These are phyloP conservation scores for Melanotus villosus DNA, from an alignment of 2,888 invertebrate genomes.

Conservation along the genomic window DNA sequence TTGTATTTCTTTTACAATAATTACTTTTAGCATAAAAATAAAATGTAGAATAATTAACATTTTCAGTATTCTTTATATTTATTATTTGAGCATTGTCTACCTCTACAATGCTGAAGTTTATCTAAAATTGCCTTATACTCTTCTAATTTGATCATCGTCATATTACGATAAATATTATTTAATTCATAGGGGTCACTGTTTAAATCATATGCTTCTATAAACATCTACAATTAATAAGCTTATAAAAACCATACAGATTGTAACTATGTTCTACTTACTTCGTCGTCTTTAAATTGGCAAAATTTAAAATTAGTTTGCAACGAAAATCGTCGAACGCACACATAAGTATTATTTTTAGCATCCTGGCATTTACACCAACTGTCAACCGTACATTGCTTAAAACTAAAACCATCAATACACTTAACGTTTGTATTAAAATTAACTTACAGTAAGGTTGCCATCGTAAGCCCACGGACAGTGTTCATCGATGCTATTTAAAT, in stretches of 20 bases:
- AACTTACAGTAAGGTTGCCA: conserved; percentile 74
- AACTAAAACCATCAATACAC: conserved; percentile 51
- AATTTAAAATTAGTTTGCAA: conserved; percentile 72
- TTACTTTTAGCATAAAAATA: too few relatives aligned
- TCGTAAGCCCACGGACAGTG: conserved; percentile 78
- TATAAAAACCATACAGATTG: too few relatives aligned
- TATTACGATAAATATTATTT: conserved; percentile 73
- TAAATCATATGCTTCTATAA: conserved; percentile 85
- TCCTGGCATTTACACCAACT: conserved; percentile 91
- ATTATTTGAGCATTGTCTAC: conserved; percentile 29
- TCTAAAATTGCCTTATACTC: conserved; percentile 43
- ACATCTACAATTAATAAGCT: conserved; percentile 71
- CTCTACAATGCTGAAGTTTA: conserved; percentile 44
- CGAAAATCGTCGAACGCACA: conserved; percentile 79
- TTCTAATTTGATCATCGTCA: conserved; percentile 32
- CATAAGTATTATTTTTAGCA: conserved; percentile 85
- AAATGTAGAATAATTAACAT: too few relatives aligned
- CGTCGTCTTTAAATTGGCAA: conserved; percentile 74
- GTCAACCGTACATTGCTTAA: conserved; percentile 76
- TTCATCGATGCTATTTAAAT: conserved; percentile 70
- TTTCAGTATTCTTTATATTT: too few relatives aligned
- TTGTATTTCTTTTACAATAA: too few relatives aligned
- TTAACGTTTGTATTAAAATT: too few relatives aligned
- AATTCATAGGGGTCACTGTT: conserved; percentile 80
- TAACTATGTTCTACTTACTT: too few relatives aligned